Evolutionary conservation across 2,797 vertebrate genomes (phyloP).

Genomic region (Mus caroli): DNA sequence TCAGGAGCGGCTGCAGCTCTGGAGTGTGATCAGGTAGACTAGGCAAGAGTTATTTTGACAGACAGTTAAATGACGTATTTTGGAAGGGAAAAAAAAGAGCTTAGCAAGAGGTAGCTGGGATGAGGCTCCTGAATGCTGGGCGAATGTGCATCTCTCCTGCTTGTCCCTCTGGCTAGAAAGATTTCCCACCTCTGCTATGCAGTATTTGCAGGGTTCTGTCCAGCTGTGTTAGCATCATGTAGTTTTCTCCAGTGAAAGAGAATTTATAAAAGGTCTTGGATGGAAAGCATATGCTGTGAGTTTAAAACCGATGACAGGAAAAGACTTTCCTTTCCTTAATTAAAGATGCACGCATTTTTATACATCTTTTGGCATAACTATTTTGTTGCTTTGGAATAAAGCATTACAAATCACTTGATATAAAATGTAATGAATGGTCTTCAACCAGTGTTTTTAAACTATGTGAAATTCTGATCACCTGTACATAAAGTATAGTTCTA

Average conservation of each 20-base stretch:
- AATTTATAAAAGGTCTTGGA: slow-evolving; percentile 52
- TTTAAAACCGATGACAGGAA: background rate
- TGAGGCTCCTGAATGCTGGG: slow-evolving; percentile 65
- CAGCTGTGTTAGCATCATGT: background rate
- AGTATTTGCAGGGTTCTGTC: slow-evolving; percentile 11
- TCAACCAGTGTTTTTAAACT: slow-evolving; percentile 46
- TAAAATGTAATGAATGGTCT: slow-evolving; percentile 62
- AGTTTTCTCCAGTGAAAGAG: slow-evolving; percentile 52
- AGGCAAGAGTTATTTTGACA: slow-evolving; percentile 85
- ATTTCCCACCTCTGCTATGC: background rate
- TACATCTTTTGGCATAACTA: slow-evolving; percentile 53
- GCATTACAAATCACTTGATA: slow-evolving; percentile 29
- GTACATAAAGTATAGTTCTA: fast-evolving
- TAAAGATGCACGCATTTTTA: slow-evolving; percentile 68
- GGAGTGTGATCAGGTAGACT: slow-evolving; percentile 86
- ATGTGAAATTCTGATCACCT: slow-evolving; percentile 43
- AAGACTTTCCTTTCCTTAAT: slow-evolving; percentile 8
- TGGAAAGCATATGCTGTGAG: slow-evolving; percentile 3
- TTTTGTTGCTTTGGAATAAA: slow-evolving; percentile 70
- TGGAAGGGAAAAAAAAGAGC: slow-evolving; percentile 81
- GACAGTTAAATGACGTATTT: slow-evolving; percentile 77
- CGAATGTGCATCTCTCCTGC: slow-evolving; percentile 73
- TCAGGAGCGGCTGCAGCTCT: slow-evolving; percentile 80
- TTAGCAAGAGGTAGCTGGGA: slow-evolving; percentile 74
- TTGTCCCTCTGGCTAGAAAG: slow-evolving; percentile 63